Evolutionary conservation across 2,888 invertebrate species (phyloP).

Genomic region (Ligdia adustata): DNA sequence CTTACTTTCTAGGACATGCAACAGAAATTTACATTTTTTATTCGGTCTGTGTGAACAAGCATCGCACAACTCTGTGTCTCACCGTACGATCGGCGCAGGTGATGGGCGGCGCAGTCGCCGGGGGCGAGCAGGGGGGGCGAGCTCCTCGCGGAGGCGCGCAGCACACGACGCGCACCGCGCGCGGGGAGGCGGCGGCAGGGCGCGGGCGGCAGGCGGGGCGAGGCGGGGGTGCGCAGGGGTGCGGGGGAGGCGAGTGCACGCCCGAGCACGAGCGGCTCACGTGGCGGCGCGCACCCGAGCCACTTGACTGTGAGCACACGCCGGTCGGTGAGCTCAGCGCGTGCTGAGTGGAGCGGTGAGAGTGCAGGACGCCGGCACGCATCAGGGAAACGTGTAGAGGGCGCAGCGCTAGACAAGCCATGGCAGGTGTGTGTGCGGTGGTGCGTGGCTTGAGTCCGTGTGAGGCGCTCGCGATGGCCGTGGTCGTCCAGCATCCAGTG

Average conservation of each 20-base stretch:
- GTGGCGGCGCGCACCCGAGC: conserved; percentile 5
- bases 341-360: neutral
- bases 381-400: conserved; percentile 2
- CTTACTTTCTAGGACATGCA: too few species aligned
- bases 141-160: conserved; percentile 41
- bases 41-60: neutral
- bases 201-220: conserved; percentile 31
- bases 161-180: conserved; percentile 44
- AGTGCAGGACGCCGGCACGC: neutral
- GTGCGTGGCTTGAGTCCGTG: conserved; percentile 30
- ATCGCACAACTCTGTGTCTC: neutral
- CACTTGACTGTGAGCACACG: too few species aligned
- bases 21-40: too few species aligned
- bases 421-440: conserved; percentile 9
- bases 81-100: conserved; percentile 28
- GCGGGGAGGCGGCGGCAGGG: conserved; percentile 9
- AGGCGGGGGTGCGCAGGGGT: conserved; percentile 32
- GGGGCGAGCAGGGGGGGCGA: conserved; percentile 44
- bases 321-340: conserved; percentile 2
- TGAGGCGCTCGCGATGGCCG: conserved; percentile 25
- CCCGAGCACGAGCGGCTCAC: conserved; percentile 33
- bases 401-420: conserved; percentile 13
- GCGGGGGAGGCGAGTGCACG: conserved; percentile 21
- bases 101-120: conserved; percentile 19
- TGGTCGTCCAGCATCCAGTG: conserved; percentile 1